phyloP scores from a whole-genome alignment of 2,797 vertebrate species.

The Malurus leucopterus region DNA sequence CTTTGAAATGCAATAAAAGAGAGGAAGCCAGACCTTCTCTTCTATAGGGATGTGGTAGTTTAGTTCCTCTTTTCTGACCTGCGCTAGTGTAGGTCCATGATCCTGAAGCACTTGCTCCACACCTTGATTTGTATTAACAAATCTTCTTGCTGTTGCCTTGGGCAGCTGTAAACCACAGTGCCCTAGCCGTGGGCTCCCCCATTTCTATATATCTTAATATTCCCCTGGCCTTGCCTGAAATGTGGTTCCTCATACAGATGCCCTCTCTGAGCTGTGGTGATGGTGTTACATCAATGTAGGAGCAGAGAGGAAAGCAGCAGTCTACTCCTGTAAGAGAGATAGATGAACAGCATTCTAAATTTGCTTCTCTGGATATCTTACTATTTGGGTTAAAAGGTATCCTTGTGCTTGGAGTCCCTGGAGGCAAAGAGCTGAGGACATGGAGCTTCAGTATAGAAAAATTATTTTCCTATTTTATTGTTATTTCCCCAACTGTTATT shows the following conservation, averaged over 20 bases:
- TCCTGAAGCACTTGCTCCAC: neutral
- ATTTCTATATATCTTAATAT: accelerated
- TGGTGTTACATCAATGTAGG: neutral
- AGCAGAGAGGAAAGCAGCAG: neutral
- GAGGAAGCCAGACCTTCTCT: neutral
- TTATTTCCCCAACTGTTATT: conserved; percentile 3
- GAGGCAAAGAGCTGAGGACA: neutral
- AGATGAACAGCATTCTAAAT: neutral
- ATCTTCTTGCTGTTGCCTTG: neutral
- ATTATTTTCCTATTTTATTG: conserved; percentile 30
- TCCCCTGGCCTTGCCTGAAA: neutral
- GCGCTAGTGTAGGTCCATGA: neutral
- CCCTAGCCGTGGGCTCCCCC: accelerated
- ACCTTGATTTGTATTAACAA: neutral
- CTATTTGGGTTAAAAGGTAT: neutral
- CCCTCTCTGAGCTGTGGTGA: neutral
- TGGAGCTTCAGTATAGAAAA: neutral
- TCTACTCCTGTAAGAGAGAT: neutral
- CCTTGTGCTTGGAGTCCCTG: neutral
- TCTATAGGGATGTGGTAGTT: neutral
- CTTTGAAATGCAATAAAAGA: neutral
- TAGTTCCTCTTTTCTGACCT: neutral
- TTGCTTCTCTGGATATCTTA: neutral
- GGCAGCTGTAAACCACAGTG: neutral
- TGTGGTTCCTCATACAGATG: accelerated